phyloP scores from a whole-genome alignment of 35 echinoderm and acorn worm species.

The Ophiothrix spiculata region DNA sequence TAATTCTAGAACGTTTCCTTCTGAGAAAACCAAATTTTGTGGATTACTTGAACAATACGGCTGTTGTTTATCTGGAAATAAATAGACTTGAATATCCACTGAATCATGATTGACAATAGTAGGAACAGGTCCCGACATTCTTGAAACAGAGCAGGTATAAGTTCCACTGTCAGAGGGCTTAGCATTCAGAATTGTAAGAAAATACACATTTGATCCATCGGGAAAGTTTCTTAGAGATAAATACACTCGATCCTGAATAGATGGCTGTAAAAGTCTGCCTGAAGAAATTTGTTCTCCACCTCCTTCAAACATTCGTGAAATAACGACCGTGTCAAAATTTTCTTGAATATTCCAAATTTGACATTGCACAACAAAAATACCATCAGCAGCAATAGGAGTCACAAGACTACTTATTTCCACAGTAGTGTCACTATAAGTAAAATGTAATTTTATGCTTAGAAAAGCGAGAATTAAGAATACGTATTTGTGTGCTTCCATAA shows the following conservation, averaged over 20 bases:
- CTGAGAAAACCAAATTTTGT: background rate
- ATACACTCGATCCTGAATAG: background rate
- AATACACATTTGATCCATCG: background rate
- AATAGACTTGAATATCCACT: background rate
- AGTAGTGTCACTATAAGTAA: background rate
- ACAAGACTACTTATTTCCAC: background rate
- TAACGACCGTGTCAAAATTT: background rate
- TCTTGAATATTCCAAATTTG: slow-evolving; percentile 3
- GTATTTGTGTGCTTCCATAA: no score
- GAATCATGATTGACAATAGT: background rate
- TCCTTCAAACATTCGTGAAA: background rate
- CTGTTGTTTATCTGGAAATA: background rate
- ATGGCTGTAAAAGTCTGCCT: background rate
- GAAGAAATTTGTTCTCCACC: background rate
- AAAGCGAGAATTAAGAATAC: background rate
- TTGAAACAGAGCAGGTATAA: background rate
- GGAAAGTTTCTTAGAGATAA: background rate
- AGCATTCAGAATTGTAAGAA: background rate
- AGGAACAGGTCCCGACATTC: background rate
- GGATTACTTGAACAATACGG: background rate
- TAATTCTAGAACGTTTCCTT: background rate
- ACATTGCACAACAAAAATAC: background rate
- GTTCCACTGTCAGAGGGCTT: background rate
- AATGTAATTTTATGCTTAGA: background rate
- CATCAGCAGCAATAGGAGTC: background rate